phyloP scores from a whole-genome alignment of 2,113 vertebrate species.

The Ancistrus triradiatus region DNA sequence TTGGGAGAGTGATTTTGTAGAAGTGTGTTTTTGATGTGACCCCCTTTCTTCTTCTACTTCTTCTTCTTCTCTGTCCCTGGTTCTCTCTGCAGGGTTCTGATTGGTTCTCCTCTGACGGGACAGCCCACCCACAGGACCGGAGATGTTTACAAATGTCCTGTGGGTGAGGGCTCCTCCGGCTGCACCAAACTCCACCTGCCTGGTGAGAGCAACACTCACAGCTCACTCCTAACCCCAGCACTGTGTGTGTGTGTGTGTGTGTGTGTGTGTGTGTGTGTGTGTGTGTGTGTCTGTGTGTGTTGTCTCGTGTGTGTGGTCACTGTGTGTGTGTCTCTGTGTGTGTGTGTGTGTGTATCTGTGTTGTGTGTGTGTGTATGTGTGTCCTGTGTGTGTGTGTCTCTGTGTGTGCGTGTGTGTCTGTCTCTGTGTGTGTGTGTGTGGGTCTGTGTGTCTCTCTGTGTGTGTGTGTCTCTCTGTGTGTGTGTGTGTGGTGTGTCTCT shows the following conservation, averaged over 20 bases:
- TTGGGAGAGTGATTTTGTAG: too few relatives aligned
- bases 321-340: background rate
- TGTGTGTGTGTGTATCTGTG: background rate
- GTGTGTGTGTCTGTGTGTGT: conserved; percentile 1
- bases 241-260: conserved; percentile 18
- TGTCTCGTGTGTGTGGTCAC: conserved; percentile 4
- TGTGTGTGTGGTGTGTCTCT: too few relatives aligned
- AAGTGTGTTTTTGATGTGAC: conserved; percentile 20
- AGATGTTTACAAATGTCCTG: conserved; percentile 93
- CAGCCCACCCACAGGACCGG: conserved; percentile 86
- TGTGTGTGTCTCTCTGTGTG: too few relatives aligned
- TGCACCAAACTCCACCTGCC: conserved; percentile 85
- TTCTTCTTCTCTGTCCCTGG: conserved; percentile 33
- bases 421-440: too few relatives aligned
- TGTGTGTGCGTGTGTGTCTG: too few relatives aligned
- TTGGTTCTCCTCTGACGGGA: conserved; percentile 88
- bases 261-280: background rate
- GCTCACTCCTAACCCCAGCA: too few relatives aligned
- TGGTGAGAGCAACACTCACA: conserved; percentile 65
- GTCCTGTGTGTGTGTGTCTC: background rate
- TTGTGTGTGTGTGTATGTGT: background rate
- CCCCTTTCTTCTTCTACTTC: conserved; percentile 1
- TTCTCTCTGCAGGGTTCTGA: conserved; percentile 92
- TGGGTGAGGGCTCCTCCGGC: conserved; percentile 61
- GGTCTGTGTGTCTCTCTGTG: too few relatives aligned